Evolutionary conservation across 2,888 invertebrate species (phyloP), one percentile per base, ranked within the genome.

Genomic region (Drosophila eohydei): DNA sequence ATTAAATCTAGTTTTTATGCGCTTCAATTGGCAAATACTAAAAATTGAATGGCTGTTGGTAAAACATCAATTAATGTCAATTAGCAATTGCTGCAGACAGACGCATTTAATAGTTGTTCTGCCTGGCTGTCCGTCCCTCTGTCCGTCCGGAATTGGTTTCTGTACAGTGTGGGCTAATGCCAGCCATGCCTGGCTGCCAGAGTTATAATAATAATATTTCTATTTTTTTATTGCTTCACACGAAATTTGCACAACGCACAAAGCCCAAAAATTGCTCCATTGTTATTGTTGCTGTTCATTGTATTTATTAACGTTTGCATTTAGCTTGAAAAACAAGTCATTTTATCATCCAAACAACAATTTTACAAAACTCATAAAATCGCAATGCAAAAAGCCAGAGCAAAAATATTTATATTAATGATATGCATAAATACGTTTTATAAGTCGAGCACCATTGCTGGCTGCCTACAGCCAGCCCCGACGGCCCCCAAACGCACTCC

Each of bases 381-480:
- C 60, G 58, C 34, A 60, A 61, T 78, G 78, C 74, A 66, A 80
- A 80, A 75, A 61, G 56, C 78, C 75, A 78, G 67, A 82, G 46
- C 72, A 51, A 79, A 85, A 85, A 85, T 83, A 83, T 85, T 88
- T 83, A 83, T 82, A 82, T 78, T 88, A 82, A 80, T 88, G 70
- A 78, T 72, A 76, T 82, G 87, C 81, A 82, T 62, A 77, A 83
- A 83, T 72, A 71, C 68, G 68, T 51, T 44, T 44, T 50, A 69
- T 78, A 65, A 51, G 65, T 64, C 54, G 56, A 64, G 68, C 59
- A 66, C 56, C 58, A 56, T 65, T 52, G 51, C 11, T 30, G n/a
- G 9, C 12, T 28, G 11, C 6, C 21, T 9, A n/a, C 6, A n/a
- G 38, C 8, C 16, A 38, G 14, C 21, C 36, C 8, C 21, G 14